Evolutionary conservation across 2,113 vertebrate genomes (phyloP), one percentile per base, ranked within the genome.

Genomic region (Callopanchax toddi): DNA sequence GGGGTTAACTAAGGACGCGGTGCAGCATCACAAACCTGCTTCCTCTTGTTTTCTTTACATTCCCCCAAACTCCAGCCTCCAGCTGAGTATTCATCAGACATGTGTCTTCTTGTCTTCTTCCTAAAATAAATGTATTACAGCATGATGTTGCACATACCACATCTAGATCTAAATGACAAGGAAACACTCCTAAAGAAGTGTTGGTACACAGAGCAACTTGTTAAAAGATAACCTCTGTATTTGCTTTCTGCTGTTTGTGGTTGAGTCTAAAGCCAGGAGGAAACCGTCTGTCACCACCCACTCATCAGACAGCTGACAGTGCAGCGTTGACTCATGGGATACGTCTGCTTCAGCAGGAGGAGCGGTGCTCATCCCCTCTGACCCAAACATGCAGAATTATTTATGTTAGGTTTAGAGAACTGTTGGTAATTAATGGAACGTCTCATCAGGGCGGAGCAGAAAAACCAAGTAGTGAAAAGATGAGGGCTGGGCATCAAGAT

Each of bases 241-340:
- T 39, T 32, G 12, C 8, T 32, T 3, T 23, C n/a, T 32, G 15
- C 40, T 53, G 29, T 52, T 42, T 11, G 23, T 37, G 40, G 34
- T 48, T n/a, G n/a, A 13, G 4, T 32, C 5, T 37, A 43, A 22
- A 43, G 11, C 25, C 2, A 43, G 22, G n/a, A 25, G 29, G 8
- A 52, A 45, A 8, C 32, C 17, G 32, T 39, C 42, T 71, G 46
- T 46, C 57, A 60, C 36, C 52, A 57, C 53, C 26, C 10, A 60
- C 22, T 65, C 36, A 10, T 29, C 17, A 51, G 16, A 50, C 40
- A 21, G 5, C n/a, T 18, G 2, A 17, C 53, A 32, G 37, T 3
- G 3, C 40, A 49, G 2, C 12, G 36, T 37, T 37, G 6, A 32
- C 29, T 32, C 5, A 49, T 39, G 20, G 20, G 5, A 20, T 32